phyloP scores from a whole-genome alignment of 2,888 invertebrate species.

The Papilio protenor region DNA sequence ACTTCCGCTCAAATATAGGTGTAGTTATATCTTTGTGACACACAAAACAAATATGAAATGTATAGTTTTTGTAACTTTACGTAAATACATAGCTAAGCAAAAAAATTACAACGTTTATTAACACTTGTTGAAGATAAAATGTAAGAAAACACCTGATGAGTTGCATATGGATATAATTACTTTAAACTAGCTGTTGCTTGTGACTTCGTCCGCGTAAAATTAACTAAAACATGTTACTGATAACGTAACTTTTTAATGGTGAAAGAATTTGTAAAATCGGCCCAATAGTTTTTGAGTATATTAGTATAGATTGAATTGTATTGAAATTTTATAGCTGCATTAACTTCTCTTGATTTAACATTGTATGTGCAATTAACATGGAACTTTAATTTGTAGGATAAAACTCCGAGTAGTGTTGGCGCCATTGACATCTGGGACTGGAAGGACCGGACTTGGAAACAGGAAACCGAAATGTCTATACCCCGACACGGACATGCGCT shows the following conservation, averaged over 20 bases:
- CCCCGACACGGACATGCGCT: conserved; percentile 87
- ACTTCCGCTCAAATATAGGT: conserved; percentile 32
- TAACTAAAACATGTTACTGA: no score
- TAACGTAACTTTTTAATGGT: no score
- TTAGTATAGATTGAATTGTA: no score
- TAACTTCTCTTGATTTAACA: background rate
- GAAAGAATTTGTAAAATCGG: no score
- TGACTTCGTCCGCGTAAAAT: no score
- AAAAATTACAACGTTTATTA: background rate
- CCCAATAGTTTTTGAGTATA: no score
- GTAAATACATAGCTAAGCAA: background rate
- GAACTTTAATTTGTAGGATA: conserved; percentile 60
- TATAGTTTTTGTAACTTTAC: background rate
- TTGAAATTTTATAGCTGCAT: no score
- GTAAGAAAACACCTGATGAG: no score
- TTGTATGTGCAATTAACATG: background rate
- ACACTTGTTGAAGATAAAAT: background rate
- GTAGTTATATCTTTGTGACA: background rate
- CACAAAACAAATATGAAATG: background rate
- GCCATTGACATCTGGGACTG: conserved; percentile 86
- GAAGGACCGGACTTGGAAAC: conserved; percentile 82
- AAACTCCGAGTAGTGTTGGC: conserved; percentile 83
- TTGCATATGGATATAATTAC: no score
- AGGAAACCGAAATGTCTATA: conserved; percentile 85
- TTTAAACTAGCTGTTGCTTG: no score